These are phyloP conservation scores for Himalopsyche kuldschensis DNA, from an alignment of 2,888 invertebrate genomes.

Conservation along the genomic window DNA sequence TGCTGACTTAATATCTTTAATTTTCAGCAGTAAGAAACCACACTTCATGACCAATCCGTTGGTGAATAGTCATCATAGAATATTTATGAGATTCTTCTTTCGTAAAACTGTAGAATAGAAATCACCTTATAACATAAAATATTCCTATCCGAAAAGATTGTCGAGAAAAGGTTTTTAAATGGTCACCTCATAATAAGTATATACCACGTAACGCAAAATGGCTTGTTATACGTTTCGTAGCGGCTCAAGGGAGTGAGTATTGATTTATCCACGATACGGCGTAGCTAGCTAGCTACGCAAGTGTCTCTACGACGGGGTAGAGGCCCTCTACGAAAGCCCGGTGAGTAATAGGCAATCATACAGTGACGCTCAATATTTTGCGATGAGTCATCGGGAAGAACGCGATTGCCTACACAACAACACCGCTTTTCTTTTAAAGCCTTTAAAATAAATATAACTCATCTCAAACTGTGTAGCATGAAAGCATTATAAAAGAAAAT, in stretches of 20 bases:
- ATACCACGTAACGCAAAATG: not conserved
- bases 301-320: not conserved
- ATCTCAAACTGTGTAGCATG: not conserved
- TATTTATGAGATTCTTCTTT: too few relatives aligned
- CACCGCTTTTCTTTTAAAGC: not conserved
- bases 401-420: not conserved
- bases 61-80: too few relatives aligned
- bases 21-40: too few relatives aligned
- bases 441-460: not conserved
- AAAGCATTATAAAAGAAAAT: too few relatives aligned
- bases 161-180: not conserved
- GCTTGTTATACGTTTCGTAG: not conserved
- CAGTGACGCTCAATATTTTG: slow-evolving; percentile 4
- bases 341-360: slow-evolving; percentile 8
- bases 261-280: not conserved
- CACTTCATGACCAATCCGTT: too few relatives aligned
- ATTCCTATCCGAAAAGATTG: too few relatives aligned
- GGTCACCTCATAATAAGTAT: not conserved
- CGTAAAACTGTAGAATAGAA: too few relatives aligned
- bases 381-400: not conserved
- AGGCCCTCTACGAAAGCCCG: not conserved
- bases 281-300: not conserved
- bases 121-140: too few relatives aligned
- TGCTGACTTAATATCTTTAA: too few relatives aligned
- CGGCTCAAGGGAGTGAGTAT: not conserved